phyloP scores from a whole-genome alignment of 1,140 invertebrate species.

The Philopotamus ludificatus region DNA sequence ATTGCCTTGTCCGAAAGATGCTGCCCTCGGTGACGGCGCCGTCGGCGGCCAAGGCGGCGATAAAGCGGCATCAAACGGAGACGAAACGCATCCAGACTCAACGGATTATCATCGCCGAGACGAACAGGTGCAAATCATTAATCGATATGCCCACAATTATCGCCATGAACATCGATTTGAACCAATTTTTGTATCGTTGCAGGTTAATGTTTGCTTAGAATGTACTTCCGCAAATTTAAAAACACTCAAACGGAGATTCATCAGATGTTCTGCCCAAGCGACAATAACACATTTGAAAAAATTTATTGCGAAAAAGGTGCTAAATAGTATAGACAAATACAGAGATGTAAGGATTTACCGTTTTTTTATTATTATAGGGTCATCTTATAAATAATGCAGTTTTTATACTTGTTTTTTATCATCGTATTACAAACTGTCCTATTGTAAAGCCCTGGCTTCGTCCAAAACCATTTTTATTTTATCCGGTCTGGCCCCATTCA shows the following conservation, averaged over 20 bases:
- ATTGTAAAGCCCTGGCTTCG: too few species aligned
- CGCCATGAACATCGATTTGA: too few species aligned
- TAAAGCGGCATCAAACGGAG: constrained; percentile 60
- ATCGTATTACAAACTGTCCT: neutral
- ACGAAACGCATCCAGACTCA: constrained; percentile 72
- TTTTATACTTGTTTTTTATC: neutral
- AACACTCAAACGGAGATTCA: constrained; percentile 83
- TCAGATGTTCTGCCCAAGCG: constrained; percentile 92
- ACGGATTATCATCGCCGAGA: constrained; percentile 91
- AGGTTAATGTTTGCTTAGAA: constrained; percentile 87
- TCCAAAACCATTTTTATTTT: neutral
- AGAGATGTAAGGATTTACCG: constrained; percentile 76
- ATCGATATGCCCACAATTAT: neutral
- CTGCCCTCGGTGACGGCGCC: constrained; percentile 62
- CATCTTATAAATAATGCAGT: too few species aligned
- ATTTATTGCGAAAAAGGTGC: constrained; percentile 94
- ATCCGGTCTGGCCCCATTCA: too few species aligned
- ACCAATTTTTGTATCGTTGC: neutral
- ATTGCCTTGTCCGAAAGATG: constrained; percentile 85
- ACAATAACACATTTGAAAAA: constrained; percentile 97
- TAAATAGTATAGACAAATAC: constrained; percentile 89
- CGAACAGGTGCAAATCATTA: constrained; percentile 72
- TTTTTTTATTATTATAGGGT: neutral
- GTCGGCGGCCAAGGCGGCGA: constrained; percentile 62
- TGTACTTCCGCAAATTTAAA: constrained; percentile 82